These are phyloP conservation scores for Pelodytes ibericus DNA, from an alignment of 2,797 vertebrate species.

Conservation along the genomic window DNA sequence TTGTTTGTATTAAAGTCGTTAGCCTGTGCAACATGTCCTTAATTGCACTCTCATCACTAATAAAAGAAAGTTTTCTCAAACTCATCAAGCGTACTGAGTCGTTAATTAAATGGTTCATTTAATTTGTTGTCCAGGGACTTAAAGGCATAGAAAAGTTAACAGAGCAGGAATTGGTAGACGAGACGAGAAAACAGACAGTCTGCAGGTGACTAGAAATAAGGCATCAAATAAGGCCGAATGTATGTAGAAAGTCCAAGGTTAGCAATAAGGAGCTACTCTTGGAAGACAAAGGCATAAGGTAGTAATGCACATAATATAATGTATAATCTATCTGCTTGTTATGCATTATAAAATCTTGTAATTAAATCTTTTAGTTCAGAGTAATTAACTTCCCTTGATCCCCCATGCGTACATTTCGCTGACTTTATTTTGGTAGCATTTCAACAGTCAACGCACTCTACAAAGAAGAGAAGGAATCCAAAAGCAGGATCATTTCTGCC, in stretches of 20 bases:
- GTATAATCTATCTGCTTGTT: too few species aligned
- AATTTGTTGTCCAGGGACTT: conserved; percentile 39
- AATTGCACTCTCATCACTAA: conserved; percentile 53
- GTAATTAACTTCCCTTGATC: too few species aligned
- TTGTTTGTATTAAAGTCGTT: conserved; percentile 52
- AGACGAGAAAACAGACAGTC: background rate
- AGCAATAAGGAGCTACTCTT: background rate
- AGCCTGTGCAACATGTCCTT: conserved; percentile 51
- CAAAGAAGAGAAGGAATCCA: too few species aligned
- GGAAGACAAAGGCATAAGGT: too few species aligned
- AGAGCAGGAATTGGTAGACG: conserved; percentile 5
- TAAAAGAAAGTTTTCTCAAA: conserved; percentile 57
- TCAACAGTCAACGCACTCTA: too few species aligned
- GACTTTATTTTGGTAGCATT: too few species aligned
- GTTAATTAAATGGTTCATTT: conserved; percentile 53
- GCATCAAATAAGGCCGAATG: background rate
- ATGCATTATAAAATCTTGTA: too few species aligned
- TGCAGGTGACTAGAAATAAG: background rate
- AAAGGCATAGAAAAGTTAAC: conserved; percentile 4
- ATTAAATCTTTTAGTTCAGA: too few species aligned
- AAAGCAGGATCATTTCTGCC: too few species aligned
- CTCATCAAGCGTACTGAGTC: conserved; percentile 44
- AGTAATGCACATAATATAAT: too few species aligned
- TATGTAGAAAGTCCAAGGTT: background rate
- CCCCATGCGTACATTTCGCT: too few species aligned